Conservation (phyloP, 1,140 invertebrate species). For the Ephestia elutella region DNA sequence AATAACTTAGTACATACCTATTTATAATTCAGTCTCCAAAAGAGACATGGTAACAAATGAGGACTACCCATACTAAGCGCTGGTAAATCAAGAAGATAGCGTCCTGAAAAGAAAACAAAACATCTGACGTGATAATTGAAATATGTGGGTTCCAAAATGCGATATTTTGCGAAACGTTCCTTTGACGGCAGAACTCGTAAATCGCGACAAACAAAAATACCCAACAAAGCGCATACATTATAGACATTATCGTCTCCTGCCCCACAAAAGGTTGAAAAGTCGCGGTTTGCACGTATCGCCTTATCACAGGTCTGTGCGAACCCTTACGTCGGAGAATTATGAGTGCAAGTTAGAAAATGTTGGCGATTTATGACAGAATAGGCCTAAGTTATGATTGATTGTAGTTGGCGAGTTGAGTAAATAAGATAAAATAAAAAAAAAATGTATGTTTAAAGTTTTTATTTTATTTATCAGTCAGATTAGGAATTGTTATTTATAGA, state of each 20-base stretch:
- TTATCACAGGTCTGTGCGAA: conserved; percentile 58
- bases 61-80: neutral
- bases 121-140: neutral
- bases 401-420: conserved; percentile 8
- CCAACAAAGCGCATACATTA: conserved; percentile 63
- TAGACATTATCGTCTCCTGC: conserved; percentile 55
- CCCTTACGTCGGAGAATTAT: conserved; percentile 61
- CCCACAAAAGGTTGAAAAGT: conserved; percentile 71
- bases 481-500: no score
- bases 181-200: conserved; percentile 23
- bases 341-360: conserved; percentile 13
- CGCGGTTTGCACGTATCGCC: conserved; percentile 59
- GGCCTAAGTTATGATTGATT: conserved; percentile 1
- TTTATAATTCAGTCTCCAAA: no score
- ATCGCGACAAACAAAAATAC: conserved; percentile 63
- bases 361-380: neutral
- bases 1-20: no score
- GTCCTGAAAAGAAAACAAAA: neutral
- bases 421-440: conserved; percentile 8
- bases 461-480: neutral
- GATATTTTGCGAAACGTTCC: conserved; percentile 6
- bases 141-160: neutral
- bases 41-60: no score
- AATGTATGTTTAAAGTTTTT: neutral
- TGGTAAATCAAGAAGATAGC: neutral